phyloP scores from a whole-genome alignment of 1,140 invertebrate species.

The Microplitis demolitor region DNA sequence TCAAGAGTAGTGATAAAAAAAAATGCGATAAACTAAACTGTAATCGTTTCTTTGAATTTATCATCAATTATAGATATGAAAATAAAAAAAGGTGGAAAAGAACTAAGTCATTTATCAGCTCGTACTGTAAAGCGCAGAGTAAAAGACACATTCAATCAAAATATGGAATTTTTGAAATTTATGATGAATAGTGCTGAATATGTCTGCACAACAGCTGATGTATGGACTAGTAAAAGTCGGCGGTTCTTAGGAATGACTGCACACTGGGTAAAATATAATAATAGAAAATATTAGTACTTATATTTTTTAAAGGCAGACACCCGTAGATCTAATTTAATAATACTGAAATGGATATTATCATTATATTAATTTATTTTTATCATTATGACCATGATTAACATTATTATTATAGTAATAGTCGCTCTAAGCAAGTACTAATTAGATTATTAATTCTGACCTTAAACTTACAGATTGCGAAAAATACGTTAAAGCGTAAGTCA shows the following conservation, averaged over 20 bases:
- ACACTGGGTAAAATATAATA: slow-evolving; percentile 20
- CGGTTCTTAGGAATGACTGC: slow-evolving; percentile 29
- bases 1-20: no score
- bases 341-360: background rate
- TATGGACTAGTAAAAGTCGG: slow-evolving; percentile 24
- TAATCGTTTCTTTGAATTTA: no score
- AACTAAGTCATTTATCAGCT: background rate
- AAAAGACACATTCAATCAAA: background rate
- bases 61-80: no score
- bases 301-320: no score
- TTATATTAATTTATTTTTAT: background rate
- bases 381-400: background rate
- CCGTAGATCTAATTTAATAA: background rate
- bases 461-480: slow-evolving; percentile 9
- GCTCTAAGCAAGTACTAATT: no score
- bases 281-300: background rate
- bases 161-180: background rate
- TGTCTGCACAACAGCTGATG: slow-evolving; percentile 31
- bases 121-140: background rate
- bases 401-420: no score
- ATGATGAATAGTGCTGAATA: background rate
- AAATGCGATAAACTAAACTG: no score
- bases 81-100: no score
- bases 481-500: slow-evolving; percentile 3
- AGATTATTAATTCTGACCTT: no score